Conservation (phyloP, 2,113 vertebrate species). For the Falcunculus frontatus region DNA sequence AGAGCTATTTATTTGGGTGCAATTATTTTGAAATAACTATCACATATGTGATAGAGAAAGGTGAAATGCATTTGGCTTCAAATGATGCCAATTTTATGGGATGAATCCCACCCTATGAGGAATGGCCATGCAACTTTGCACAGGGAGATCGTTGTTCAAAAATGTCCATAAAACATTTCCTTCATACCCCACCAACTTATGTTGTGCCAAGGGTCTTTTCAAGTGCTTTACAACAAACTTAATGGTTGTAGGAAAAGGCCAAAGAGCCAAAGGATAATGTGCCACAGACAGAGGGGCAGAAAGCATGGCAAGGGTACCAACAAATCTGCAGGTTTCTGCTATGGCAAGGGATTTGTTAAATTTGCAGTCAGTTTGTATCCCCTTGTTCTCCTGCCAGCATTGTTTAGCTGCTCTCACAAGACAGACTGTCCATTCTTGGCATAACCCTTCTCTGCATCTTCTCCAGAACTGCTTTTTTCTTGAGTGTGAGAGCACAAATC, state of each 20-base stretch:
- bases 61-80: background rate
- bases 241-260: background rate
- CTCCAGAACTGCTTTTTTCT: background rate
- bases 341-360: background rate
- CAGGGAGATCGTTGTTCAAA: background rate
- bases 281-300: background rate
- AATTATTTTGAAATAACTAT: background rate
- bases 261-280: background rate
- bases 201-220: background rate
- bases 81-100: background rate
- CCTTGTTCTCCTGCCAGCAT: conserved; percentile 10
- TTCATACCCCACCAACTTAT: background rate
- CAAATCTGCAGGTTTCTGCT: background rate
- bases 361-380: background rate
- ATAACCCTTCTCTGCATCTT: background rate
- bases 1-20: background rate
- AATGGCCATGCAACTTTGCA: background rate
- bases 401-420: background rate
- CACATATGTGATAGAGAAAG: background rate
- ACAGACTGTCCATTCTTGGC: background rate
- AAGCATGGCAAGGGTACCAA: background rate
- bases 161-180: background rate
- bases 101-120: background rate
- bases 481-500: background rate
- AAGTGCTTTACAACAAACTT: background rate